These are phyloP conservation scores for Lepidotrigona ventralis DNA, from an alignment of 1,140 invertebrate species.

Conservation along the genomic window DNA sequence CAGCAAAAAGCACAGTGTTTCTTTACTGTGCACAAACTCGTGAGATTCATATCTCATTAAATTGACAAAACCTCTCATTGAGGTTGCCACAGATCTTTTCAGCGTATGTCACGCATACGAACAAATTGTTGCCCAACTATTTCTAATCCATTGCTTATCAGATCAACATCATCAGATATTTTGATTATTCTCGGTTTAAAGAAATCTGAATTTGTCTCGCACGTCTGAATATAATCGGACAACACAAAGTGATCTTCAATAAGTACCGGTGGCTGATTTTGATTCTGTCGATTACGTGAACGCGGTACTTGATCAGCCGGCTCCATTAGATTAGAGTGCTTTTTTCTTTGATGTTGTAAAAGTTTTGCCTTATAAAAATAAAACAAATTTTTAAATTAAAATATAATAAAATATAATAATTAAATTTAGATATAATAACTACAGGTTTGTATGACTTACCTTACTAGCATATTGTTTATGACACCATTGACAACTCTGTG, in stretches of 20 bases:
- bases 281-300: conserved; percentile 74
- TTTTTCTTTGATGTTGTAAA: conserved; percentile 89
- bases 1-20: conserved; percentile 73
- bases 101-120: conserved; percentile 77
- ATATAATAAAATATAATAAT: too few relatives aligned
- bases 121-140: conserved; percentile 72
- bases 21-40: conserved; percentile 73
- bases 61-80: conserved; percentile 50
- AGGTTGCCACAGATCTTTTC: conserved; percentile 62
- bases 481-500: conserved; percentile 90
- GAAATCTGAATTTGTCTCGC: conserved; percentile 65
- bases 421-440: not conserved
- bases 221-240: conserved; percentile 66
- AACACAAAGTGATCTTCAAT: conserved; percentile 69
- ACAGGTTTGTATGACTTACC: conserved; percentile 57
- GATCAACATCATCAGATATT: conserved; percentile 66
- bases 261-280: conserved; percentile 67
- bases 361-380: conserved; percentile 83
- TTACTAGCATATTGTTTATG: conserved; percentile 92
- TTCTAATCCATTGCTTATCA: conserved; percentile 67
- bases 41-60: conserved; percentile 79
- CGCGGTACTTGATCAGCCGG: conserved; percentile 77
- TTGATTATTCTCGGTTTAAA: conserved; percentile 71
- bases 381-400: conserved; percentile 1
- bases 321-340: conserved; percentile 82